These are phyloP conservation scores for Periplaneta americana DNA, from an alignment of 1,140 invertebrate species.

Conservation along the genomic window DNA sequence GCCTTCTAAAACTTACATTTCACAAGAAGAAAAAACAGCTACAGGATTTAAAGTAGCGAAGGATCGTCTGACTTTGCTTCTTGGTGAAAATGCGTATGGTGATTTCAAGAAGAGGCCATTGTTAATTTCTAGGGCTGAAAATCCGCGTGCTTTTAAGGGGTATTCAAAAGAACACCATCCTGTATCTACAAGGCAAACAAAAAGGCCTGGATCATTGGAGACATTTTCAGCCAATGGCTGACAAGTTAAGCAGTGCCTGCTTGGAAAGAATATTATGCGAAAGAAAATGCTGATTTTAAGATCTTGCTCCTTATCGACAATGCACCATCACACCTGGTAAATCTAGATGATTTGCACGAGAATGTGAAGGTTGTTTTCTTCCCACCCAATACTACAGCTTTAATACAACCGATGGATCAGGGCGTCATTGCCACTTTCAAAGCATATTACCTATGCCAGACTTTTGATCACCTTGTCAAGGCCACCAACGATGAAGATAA, in stretches of 20 bases:
- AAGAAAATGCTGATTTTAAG: constrained; percentile 40
- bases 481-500: neutral
- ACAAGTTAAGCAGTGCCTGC: no score
- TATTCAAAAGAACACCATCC: no score
- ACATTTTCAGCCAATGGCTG: no score
- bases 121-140: constrained; percentile 36
- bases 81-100: constrained; percentile 37
- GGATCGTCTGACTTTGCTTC: constrained; percentile 39
- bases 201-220: constrained; percentile 37
- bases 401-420: constrained; percentile 41
- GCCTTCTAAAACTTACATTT: constrained; percentile 36
- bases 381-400: constrained; percentile 37
- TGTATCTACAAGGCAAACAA: constrained; percentile 39
- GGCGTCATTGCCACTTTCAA: constrained; percentile 29
- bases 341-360: constrained; percentile 26
- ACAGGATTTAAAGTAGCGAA: constrained; percentile 39
- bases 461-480: neutral
- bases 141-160: constrained; percentile 37
- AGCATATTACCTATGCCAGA: neutral
- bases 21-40: constrained; percentile 32
- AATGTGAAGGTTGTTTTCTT: constrained; percentile 32
- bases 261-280: no score
- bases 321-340: constrained; percentile 32
- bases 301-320: constrained; percentile 42
- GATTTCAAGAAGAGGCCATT: constrained; percentile 38